Conservation (phyloP, 1,140 invertebrate species). For the Yoshiicerus persimilis region DNA sequence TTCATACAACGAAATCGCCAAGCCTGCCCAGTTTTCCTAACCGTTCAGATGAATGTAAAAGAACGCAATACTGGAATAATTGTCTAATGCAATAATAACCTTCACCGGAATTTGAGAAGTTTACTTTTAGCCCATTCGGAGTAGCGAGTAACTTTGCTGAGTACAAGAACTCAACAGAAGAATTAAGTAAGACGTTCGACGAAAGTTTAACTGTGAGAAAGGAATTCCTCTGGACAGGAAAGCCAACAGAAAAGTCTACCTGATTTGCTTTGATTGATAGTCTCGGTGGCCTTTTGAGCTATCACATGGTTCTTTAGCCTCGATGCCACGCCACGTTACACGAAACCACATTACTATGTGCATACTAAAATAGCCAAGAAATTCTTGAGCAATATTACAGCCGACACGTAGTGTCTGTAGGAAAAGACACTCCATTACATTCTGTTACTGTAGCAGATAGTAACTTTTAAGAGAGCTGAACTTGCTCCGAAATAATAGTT, state of each 20-base stretch:
- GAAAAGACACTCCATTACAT: not conserved
- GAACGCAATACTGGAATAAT: not conserved
- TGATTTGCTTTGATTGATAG: constrained; percentile 11
- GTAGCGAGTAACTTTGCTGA: no score
- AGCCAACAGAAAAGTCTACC: not conserved
- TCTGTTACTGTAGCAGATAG: not conserved
- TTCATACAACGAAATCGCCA: not conserved
- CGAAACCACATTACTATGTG: not conserved
- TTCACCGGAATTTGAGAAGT: not conserved
- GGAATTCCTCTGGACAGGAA: not conserved
- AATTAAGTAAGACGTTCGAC: not conserved
- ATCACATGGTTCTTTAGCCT: not conserved
- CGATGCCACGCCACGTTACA: not conserved
- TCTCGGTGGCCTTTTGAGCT: not conserved
- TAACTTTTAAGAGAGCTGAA: not conserved
- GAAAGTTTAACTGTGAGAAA: not conserved
- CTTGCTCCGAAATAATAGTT: not conserved
- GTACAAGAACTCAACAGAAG: not conserved
- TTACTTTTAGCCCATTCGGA: not conserved
- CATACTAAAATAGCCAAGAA: not conserved
- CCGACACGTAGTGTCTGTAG: not conserved
- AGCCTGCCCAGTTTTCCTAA: not conserved
- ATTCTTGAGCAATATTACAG: not conserved
- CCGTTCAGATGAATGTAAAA: not conserved
- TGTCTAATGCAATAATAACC: not conserved